Conservation (phyloP, 2,113 vertebrate genomes). For the Rostratula benghalensis region DNA sequence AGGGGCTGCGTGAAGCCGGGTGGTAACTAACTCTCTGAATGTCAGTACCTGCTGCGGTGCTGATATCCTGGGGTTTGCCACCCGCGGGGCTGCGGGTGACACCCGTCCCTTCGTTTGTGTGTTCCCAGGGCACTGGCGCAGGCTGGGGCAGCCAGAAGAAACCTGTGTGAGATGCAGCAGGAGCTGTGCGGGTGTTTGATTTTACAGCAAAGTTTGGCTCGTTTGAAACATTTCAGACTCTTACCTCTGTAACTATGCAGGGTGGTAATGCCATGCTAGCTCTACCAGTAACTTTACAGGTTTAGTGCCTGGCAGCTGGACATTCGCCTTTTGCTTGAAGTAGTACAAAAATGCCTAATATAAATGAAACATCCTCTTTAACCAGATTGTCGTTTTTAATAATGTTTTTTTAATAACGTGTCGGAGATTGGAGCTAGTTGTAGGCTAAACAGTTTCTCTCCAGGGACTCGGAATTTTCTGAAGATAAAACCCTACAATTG, state of each 20-base stretch:
- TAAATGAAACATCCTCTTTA: neutral
- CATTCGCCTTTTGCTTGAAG: neutral
- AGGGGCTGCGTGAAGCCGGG: neutral
- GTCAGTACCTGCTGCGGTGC: neutral
- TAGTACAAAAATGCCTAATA: neutral
- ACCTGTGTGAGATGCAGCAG: accelerated
- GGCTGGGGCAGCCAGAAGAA: neutral
- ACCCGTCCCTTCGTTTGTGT: neutral
- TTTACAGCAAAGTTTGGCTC: neutral
- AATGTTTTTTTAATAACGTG: neutral
- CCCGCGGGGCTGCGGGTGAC: neutral
- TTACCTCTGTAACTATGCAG: neutral
- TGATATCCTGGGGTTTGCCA: neutral
- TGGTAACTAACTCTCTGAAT: neutral
- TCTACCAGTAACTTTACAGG: neutral
- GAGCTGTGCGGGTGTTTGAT: neutral
- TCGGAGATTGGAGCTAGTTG: neutral
- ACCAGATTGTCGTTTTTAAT: neutral
- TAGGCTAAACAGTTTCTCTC: neutral
- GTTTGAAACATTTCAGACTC: neutral
- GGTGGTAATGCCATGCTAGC: neutral
- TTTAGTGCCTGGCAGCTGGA: neutral
- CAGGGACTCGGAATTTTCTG: neutral
- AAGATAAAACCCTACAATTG: neutral
- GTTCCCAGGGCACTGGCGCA: neutral